Evolutionary conservation across 2,888 invertebrate genomes (phyloP).

Genomic region (Heliconius cydno): DNA sequence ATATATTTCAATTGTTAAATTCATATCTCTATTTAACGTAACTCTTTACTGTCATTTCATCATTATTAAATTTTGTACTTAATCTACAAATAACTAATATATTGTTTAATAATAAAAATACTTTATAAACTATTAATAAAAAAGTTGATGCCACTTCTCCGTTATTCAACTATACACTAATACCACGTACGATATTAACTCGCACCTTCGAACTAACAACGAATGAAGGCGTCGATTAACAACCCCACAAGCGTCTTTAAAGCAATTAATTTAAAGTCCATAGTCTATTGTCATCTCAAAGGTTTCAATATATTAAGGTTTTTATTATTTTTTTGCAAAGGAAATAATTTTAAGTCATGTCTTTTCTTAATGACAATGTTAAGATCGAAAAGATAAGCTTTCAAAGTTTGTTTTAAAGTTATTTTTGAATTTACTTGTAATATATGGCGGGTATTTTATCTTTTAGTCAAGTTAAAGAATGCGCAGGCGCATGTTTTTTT

Average conservation of each 20-base stretch:
- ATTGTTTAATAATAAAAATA: neutral
- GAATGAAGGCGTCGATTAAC: constrained; percentile 34
- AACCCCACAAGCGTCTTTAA: constrained; percentile 28
- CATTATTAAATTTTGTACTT: too few relatives aligned
- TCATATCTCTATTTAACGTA: too few relatives aligned
- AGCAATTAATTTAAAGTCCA: constrained; percentile 20
- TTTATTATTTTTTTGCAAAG: constrained; percentile 25
- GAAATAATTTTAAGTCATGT: constrained; percentile 27
- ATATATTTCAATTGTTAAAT: too few relatives aligned
- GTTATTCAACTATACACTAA: constrained; percentile 11
- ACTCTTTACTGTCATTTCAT: too few relatives aligned
- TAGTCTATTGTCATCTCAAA: neutral
- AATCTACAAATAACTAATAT: neutral
- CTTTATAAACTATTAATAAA: neutral
- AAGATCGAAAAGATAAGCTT: constrained; percentile 23
- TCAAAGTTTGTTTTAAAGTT: constrained; percentile 17
- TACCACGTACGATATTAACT: constrained; percentile 34
- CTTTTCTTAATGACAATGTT: constrained; percentile 26
- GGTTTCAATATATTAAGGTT: neutral
- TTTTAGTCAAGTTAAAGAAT: neutral
- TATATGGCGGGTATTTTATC: constrained; percentile 8
- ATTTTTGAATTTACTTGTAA: constrained; percentile 17
- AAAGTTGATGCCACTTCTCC: constrained; percentile 1
- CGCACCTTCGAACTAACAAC: constrained; percentile 13
- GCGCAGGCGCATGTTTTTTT: constrained; percentile 22